A percentile compares a stretch with the other conserved stretches of the same genome.
Conservation (phyloP, 1,140 invertebrate genomes). For the Apis mellifera region DNA sequence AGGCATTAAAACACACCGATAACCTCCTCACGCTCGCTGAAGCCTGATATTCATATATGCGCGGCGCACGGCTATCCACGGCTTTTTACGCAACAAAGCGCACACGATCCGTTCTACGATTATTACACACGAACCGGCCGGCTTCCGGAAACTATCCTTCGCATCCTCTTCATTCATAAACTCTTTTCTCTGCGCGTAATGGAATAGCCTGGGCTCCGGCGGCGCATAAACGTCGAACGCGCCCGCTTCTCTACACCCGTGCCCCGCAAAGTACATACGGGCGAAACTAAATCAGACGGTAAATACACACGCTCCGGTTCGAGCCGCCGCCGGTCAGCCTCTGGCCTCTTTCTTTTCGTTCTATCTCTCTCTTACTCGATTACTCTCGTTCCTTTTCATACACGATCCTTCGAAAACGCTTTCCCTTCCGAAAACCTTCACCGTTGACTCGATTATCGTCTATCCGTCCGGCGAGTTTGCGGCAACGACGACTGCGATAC, state of each 20-base stretch:
- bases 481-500: slow-evolving; percentile 39
- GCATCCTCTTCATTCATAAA: slow-evolving; percentile 63
- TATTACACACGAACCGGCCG: slow-evolving; percentile 31
- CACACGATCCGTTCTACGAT: slow-evolving; percentile 54
- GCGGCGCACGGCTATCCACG: slow-evolving; percentile 31
- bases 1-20: slow-evolving; percentile 32
- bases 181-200: slow-evolving; percentile 52
- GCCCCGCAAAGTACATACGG: slow-evolving; percentile 13
- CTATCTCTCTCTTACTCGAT: background rate
- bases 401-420: slow-evolving; percentile 22
- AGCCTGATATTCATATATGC: slow-evolving; percentile 46
- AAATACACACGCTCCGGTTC: slow-evolving; percentile 24
- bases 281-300: slow-evolving; percentile 57
- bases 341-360: background rate
- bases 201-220: slow-evolving; percentile 41
- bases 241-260: slow-evolving; percentile 1
- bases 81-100: slow-evolving; percentile 40
- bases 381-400: background rate
- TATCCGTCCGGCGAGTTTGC: slow-evolving; percentile 60
- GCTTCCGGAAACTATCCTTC: slow-evolving; percentile 57
- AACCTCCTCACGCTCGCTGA: slow-evolving; percentile 42
- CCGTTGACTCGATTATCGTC: slow-evolving; percentile 59
- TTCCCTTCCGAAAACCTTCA: slow-evolving; percentile 46
- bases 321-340: background rate
- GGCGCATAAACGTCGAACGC: slow-evolving; percentile 53